Base-by-base conservation (phyloP, 2,113 vertebrate species). In the Carassius gibelio region DNA sequence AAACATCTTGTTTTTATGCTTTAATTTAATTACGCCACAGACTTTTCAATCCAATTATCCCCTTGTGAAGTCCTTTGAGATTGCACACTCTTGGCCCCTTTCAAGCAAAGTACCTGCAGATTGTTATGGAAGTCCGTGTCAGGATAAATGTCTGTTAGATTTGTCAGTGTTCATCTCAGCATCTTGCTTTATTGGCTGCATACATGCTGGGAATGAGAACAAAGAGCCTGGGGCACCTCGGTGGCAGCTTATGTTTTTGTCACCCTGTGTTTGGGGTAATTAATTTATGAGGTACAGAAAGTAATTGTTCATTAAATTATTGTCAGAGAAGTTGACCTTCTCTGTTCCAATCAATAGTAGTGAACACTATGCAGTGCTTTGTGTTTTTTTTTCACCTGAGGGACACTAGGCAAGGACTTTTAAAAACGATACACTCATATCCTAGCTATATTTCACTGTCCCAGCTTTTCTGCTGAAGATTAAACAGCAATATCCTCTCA, bases 251-350 rank as follows among this genome's bases (percentile, higher is more conserved):
- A 91, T 76, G 68, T 72, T 86, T 85, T 89, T 90, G 91, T 93
- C 91, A 90, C 6, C 88, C 92, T 87, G 57, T 79, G 79, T 82
- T 92, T 88, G 85, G 79, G 86, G 81, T 91, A 90, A 88, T 88
- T 84, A 17, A 61, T 78, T 76, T 90, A 88, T 90, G 66, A 75
- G 74, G 13, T 85, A 50, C 81, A 82, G 82, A 84, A 87, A 83
- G 69, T 86, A 89, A 91, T 89, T 84, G 81, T 87, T 78, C 68
- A 79, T 79, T 81, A 87, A 85, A 83, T 87, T 75, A 84, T 71
- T 8, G 50, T 64, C 88, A 81, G 1, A 48, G 75, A 89, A 52
- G 50, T 72, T 81, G 81, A 89, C 86, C 86, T 85, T 85, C 80
- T 34, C 59, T 86, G 68, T 88, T 83, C 45, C 34, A 75, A 34